These are phyloP conservation scores for Dipodomys stephensi DNA, from an alignment of 2,113 vertebrate species.

Conservation along the genomic window DNA sequence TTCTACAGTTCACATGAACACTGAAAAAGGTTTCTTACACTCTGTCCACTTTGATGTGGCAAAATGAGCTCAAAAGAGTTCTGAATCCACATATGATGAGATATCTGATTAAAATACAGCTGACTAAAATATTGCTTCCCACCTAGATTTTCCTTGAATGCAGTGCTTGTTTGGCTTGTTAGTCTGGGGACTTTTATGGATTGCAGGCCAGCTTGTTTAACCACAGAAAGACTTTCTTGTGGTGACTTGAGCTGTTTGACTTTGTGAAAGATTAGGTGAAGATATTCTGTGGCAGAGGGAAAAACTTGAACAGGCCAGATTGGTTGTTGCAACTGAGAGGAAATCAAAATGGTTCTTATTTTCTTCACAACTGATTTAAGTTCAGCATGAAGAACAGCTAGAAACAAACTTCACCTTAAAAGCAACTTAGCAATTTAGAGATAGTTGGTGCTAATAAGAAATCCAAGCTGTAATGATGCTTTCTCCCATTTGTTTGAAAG, in stretches of 20 bases:
- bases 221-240: slow-evolving; percentile 43
- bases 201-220: slow-evolving; percentile 55
- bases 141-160: slow-evolving; percentile 45
- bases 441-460: not conserved
- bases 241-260: slow-evolving; percentile 26
- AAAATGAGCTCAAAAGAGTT: slow-evolving; percentile 29
- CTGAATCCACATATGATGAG: not conserved
- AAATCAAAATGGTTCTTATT: slow-evolving; percentile 63
- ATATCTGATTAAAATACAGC: slow-evolving; percentile 51
- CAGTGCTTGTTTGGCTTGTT: slow-evolving; percentile 51
- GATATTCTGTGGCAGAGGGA: slow-evolving; percentile 11
- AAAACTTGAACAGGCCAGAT: not conserved
- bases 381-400: not conserved
- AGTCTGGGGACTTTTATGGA: not conserved
- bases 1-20: not conserved
- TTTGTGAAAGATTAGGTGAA: slow-evolving; percentile 44
- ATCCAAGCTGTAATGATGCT: not conserved
- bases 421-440: not conserved
- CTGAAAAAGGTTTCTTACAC: not conserved
- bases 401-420: slow-evolving; percentile 47
- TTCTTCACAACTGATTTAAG: slow-evolving; percentile 21
- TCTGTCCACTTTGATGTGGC: not conserved
- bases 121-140: not conserved
- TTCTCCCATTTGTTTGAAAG: not conserved
- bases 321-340: not conserved